Percentiles rank a stretch among this genome's conserved stretches.
Conservation (phyloP, 2,113 vertebrate species). For the Carassius gibelio region DNA sequence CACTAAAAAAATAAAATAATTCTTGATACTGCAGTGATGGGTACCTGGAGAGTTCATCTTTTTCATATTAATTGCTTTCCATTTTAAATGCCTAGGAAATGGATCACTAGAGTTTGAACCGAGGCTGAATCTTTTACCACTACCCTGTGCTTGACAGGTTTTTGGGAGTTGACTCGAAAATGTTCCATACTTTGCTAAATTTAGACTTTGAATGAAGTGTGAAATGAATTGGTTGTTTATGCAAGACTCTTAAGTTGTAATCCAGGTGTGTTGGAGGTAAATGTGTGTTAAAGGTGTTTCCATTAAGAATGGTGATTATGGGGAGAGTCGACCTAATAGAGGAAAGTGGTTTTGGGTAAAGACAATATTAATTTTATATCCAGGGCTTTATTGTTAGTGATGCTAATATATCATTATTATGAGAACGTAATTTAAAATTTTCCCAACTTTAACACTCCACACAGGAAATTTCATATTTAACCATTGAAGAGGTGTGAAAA, state of each 20-base stretch:
- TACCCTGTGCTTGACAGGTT: background rate
- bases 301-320: conserved; percentile 11
- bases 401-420: conserved; percentile 61
- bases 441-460: conserved; percentile 70
- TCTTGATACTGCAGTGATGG: background rate
- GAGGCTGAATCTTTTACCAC: background rate
- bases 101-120: background rate
- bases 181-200: conserved; percentile 2
- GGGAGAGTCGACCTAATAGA: conserved; percentile 46
- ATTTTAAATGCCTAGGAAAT: background rate
- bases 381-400: conserved; percentile 50
- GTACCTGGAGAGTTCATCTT: background rate
- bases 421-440: conserved; percentile 72
- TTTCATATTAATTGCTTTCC: background rate
- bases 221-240: background rate
- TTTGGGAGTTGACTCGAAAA: background rate
- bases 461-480: conserved; percentile 78
- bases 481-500: conserved; percentile 75
- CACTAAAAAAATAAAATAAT: no score
- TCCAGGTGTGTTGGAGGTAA: conserved; percentile 6
- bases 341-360: conserved; percentile 44
- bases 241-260: background rate
- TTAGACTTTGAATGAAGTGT: background rate
- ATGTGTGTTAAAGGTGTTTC: conserved; percentile 19
- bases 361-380: conserved; percentile 29